Evolutionary conservation across 2,797 vertebrate species (phyloP).

Genomic region (Ciconia nigra): DNA sequence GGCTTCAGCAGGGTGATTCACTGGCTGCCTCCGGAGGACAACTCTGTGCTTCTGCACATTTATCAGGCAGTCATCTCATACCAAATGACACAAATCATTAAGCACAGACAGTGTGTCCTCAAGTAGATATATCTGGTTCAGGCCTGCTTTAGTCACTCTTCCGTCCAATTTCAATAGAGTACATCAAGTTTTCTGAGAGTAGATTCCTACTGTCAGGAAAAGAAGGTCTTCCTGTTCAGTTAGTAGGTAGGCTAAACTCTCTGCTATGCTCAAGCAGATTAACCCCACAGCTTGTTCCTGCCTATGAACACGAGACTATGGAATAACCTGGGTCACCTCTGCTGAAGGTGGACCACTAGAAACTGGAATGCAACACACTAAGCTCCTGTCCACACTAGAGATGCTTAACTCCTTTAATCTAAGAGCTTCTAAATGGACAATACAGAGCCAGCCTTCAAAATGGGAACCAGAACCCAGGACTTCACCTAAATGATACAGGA

Average conservation of each 20-base stretch:
- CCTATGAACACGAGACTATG: not conserved
- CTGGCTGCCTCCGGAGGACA: not conserved
- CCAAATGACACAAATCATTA: not conserved
- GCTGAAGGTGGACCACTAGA: not conserved
- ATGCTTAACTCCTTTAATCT: not conserved
- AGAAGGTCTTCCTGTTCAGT: not conserved
- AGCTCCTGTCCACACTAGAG: not conserved
- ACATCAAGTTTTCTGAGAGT: not conserved
- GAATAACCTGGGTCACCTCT: not conserved
- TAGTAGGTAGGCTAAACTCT: not conserved
- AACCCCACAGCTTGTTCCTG: not conserved
- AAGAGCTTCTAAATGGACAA: not conserved
- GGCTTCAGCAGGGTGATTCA: not conserved
- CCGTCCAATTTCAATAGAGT: not conserved
- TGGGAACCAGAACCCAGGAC: not conserved
- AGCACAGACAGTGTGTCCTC: not conserved
- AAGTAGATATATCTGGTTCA: not conserved
- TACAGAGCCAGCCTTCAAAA: not conserved
- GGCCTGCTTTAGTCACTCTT: not conserved
- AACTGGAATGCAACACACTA: not conserved
- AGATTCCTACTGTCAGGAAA: not conserved
- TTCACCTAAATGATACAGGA: not conserved
- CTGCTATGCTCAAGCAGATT: not conserved
- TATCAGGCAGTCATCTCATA: not conserved
- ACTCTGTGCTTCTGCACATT: not conserved